Conservation (phyloP, 2,113 vertebrate species). For the Caracal caracal region DNA sequence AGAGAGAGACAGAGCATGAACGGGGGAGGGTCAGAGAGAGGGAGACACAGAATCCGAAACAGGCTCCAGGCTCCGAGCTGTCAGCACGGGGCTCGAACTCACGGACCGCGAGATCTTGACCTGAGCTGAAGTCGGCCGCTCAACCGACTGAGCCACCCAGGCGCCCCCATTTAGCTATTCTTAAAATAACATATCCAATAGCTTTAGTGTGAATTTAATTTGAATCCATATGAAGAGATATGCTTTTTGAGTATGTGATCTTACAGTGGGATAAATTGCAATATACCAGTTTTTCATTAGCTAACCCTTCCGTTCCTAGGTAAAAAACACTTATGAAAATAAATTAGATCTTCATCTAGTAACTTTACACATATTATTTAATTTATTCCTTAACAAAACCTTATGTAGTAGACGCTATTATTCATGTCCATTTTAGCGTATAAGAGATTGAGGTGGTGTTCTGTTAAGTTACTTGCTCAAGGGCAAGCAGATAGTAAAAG, state of each 20-base stretch:
- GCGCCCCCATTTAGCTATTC: not conserved
- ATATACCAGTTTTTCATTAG: not conserved
- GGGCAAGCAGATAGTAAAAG: not conserved
- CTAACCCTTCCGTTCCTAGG: not conserved
- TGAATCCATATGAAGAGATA: not conserved
- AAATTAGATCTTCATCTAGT: not conserved
- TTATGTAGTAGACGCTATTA: not conserved
- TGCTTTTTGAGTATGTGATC: not conserved
- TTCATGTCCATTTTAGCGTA: not conserved
- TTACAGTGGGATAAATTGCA: not conserved
- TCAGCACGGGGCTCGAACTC: too few species aligned
- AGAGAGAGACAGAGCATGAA: too few species aligned
- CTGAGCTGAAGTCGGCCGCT: too few species aligned
- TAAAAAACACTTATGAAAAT: not conserved
- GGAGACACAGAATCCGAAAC: too few species aligned
- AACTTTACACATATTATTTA: not conserved
- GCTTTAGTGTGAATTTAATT: not conserved
- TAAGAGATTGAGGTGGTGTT: not conserved
- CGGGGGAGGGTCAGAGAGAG: too few species aligned
- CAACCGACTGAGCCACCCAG: too few species aligned
- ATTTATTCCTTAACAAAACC: not conserved
- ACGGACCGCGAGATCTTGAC: too few species aligned
- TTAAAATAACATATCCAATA: not conserved
- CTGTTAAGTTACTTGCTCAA: not conserved
- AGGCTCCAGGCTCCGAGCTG: too few species aligned